Percentiles rank a stretch among this genome's conserved stretches.
phyloP scores from a whole-genome alignment of 2,888 invertebrate genomes.

The Synanthedon myopaeformis region DNA sequence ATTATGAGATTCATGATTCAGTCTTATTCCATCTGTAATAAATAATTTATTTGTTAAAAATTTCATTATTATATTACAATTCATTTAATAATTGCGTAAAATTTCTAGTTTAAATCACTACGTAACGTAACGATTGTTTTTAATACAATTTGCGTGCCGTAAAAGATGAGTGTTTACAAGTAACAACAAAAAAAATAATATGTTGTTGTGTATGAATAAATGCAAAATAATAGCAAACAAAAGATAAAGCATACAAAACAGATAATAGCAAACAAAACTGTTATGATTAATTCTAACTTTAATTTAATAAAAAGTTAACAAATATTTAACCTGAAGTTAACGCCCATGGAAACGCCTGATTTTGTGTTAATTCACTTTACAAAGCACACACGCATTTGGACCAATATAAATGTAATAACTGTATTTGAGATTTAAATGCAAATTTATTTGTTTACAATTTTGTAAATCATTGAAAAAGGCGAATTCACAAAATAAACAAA shows the following conservation, averaged over 20 bases:
- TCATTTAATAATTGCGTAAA: too few relatives aligned
- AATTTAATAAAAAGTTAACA: constrained; percentile 56
- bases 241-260: too few relatives aligned
- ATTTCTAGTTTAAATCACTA: too few relatives aligned
- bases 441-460: constrained; percentile 6
- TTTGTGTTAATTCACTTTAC: constrained; percentile 21
- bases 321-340: constrained; percentile 57
- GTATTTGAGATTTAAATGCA: neutral
- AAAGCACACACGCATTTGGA: constrained; percentile 22
- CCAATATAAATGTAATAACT: constrained; percentile 10
- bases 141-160: too few relatives aligned
- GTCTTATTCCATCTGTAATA: constrained; percentile 39
- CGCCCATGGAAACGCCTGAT: constrained; percentile 56
- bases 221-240: too few relatives aligned
- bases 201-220: too few relatives aligned
- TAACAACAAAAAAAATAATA: too few relatives aligned
- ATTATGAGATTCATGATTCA: constrained; percentile 56
- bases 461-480: constrained; percentile 25
- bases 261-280: too few relatives aligned
- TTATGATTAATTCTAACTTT: constrained; percentile 30
- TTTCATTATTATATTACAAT: too few relatives aligned
- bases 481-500: constrained; percentile 39
- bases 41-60: neutral
- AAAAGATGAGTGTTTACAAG: too few relatives aligned
- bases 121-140: too few relatives aligned